phyloP scores from a whole-genome alignment of 2,113 vertebrate species.

The Dasyprocta punctata region DNA sequence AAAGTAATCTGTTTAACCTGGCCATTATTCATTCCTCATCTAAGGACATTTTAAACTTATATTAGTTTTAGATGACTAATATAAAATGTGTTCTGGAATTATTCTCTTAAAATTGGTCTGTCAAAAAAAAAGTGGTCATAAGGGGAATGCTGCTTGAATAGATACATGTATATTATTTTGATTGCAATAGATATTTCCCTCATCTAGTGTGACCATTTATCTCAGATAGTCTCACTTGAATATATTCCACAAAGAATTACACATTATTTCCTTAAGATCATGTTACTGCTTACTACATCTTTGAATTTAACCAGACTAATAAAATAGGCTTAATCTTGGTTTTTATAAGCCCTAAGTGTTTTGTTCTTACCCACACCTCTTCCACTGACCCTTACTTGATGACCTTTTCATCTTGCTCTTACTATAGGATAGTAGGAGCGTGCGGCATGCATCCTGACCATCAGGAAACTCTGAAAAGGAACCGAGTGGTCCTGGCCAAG shows the following conservation, averaged over 20 bases:
- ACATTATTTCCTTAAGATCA: not conserved
- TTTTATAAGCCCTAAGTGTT: not conserved
- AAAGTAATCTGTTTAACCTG: not conserved
- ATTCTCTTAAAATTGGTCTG: not conserved
- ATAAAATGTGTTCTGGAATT: not conserved
- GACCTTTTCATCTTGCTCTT: not conserved
- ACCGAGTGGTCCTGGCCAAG: slow-evolving; percentile 85
- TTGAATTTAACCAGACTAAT: not conserved
- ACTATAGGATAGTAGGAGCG: slow-evolving; percentile 66
- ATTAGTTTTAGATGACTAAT: not conserved
- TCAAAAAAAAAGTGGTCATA: no score
- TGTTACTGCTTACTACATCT: not conserved
- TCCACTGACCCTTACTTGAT: not conserved
- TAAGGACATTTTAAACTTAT: not conserved
- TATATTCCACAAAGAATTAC: not conserved
- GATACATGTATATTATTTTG: not conserved
- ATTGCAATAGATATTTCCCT: not conserved
- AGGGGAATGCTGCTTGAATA: not conserved
- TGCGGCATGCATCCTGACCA: slow-evolving; percentile 87
- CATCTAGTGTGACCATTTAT: not conserved
- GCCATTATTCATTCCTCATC: not conserved
- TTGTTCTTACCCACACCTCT: not conserved
- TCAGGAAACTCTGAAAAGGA: slow-evolving; percentile 86
- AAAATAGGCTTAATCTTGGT: not conserved
- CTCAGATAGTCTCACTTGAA: not conserved